These are phyloP conservation scores for Carabus problematicus DNA, from an alignment of 2,888 invertebrate genomes.

Conservation along the genomic window DNA sequence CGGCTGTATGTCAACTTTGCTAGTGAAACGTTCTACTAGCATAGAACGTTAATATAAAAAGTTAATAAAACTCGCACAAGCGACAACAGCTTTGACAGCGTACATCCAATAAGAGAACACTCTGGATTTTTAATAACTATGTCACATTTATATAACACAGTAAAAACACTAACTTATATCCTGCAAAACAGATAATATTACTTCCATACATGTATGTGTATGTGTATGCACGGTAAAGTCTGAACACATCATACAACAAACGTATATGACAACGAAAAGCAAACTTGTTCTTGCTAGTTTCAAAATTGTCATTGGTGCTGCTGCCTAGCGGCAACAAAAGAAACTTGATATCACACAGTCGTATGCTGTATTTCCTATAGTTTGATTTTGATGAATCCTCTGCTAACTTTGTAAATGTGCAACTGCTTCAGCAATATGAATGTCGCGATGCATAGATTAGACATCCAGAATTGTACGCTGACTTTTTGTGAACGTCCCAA, in stretches of 20 bases:
- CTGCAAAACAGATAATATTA: background rate
- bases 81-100: constrained; percentile 29
- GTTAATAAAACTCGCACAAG: constrained; percentile 26
- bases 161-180: constrained; percentile 12
- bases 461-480: constrained; percentile 3
- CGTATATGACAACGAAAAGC: too few species aligned
- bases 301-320: too few species aligned
- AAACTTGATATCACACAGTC: too few species aligned
- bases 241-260: too few species aligned
- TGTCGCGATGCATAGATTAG: constrained; percentile 2
- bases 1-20: too few species aligned
- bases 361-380: too few species aligned
- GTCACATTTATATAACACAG: constrained; percentile 33
- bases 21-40: too few species aligned
- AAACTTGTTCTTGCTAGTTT: too few species aligned
- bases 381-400: too few species aligned
- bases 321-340: too few species aligned
- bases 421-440: too few species aligned
- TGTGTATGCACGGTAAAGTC: background rate
- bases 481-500: background rate
- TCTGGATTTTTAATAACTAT: constrained; percentile 36
- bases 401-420: too few species aligned
- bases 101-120: constrained; percentile 23
- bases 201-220: background rate
- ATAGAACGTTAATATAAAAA: constrained; percentile 36